Conservation (phyloP, 2,888 invertebrate genomes). For the Pimpla rufipes region DNA sequence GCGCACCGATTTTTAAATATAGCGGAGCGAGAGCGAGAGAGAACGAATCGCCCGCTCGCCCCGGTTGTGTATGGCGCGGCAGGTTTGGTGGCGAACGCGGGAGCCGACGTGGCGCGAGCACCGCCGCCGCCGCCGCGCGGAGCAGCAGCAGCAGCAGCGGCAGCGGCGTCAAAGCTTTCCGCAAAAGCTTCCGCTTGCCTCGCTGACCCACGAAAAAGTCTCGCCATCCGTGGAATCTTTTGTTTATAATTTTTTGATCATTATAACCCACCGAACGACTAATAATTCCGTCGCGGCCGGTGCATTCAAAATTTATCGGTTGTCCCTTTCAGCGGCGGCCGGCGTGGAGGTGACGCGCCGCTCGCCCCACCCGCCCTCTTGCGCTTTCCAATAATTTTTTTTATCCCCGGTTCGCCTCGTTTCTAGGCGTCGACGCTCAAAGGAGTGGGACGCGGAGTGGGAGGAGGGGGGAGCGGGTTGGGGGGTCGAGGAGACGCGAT, state of each 20-base stretch:
- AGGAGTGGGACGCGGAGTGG: constrained; percentile 53
- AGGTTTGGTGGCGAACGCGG: constrained; percentile 80
- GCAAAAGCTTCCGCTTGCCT: constrained; percentile 81
- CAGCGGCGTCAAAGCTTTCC: constrained; percentile 82
- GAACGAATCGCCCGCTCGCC: not conserved
- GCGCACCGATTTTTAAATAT: constrained; percentile 85
- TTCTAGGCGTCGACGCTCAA: constrained; percentile 66
- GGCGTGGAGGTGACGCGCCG: too few species aligned
- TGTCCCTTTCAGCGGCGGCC: constrained; percentile 61
- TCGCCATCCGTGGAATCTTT: constrained; percentile 85
- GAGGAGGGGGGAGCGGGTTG: constrained; percentile 42
- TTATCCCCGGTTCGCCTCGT: constrained; percentile 69
- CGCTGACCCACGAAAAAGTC: constrained; percentile 85
- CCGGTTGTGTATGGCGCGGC: constrained; percentile 64
- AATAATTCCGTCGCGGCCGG: constrained; percentile 73
- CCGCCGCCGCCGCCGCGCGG: constrained; percentile 58
- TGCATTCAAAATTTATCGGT: constrained; percentile 83
- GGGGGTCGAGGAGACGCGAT: constrained; percentile 54
- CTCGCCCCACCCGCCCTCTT: too few species aligned
- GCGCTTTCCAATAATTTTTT: constrained; percentile 74
- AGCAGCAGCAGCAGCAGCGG: not conserved
- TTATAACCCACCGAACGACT: constrained; percentile 79
- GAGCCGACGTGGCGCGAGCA: constrained; percentile 71
- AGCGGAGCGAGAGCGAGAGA: constrained; percentile 68
- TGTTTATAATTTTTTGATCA: constrained; percentile 85